Evolutionary conservation across 2,113 vertebrate species (phyloP), one percentile per base, ranked within the genome.

Genomic region (Okapia johnstoni): DNA sequence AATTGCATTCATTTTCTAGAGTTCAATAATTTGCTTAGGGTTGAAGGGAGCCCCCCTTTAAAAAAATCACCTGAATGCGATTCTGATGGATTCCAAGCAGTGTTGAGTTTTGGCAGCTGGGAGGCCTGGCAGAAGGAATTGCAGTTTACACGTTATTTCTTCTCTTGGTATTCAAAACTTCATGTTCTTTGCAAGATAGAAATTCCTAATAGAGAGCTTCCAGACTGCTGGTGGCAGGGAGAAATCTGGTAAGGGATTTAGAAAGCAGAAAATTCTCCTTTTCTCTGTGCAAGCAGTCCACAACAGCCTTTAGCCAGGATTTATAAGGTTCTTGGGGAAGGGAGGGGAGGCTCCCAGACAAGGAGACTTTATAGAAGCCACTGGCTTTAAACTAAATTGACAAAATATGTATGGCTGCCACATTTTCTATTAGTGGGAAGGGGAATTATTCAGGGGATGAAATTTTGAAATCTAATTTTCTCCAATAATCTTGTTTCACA

Each of bases 291-390:
- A 54, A 83, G 21, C n/a, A 58, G 10, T 40, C 16, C 13, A 30
- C 73, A 97, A 84, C 5, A 97, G 77, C 79, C 85, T 97, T 96
- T 95, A 61, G 55, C 83, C 60, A 98, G 90, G 93, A 97, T 96
- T 97, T 93, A 70, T 0, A 88, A 97, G 93, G 88, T 90, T 96
- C 54, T 81, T 50, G 79, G 21, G 28, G 93, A 87, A 96, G 79
- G 54, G 85, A 83, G 36, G 19, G 28, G 63, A 96, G 40, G 15
- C 10, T 70, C 36, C 60, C 12, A 0, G 2, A 90, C n/a, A 66
- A 81, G 36, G 46, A 96, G 57, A 93, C 21, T 93, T 63, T 93
- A 85, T 80, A 80, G 61, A 96, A 95, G 84, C 54, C 36, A 36
- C 85, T 94, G 73, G 4, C 58, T 90, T 94, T 66, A 80, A 88